A percentile compares a stretch with the other conserved stretches of the same genome.
phyloP scores from a whole-genome alignment of 35 echinoderm and acorn worm species.

The Ophiothrix spiculata region DNA sequence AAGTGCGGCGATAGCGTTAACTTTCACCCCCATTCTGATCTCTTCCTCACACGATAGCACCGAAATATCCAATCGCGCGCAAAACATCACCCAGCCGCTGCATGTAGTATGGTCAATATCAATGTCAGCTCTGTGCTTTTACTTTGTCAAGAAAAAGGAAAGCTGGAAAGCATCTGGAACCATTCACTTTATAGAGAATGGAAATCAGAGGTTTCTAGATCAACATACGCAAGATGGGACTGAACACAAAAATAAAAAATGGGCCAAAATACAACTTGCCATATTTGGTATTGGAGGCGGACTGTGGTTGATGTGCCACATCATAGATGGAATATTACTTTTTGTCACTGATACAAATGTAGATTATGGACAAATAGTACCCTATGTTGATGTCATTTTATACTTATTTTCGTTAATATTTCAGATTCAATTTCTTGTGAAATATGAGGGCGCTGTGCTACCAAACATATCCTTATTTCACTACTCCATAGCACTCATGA shows the following conservation, averaged over 20 bases:
- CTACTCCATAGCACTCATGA: neutral
- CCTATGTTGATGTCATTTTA: neutral
- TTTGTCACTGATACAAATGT: too few relatives aligned
- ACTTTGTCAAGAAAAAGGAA: neutral
- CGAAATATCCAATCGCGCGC: neutral
- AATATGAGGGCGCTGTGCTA: neutral
- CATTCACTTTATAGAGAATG: neutral
- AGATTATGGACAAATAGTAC: neutral
- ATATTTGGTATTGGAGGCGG: neutral
- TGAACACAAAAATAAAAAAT: neutral
- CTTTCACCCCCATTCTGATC: neutral
- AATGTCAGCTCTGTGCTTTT: neutral
- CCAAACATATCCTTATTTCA: neutral
- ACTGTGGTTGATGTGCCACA: neutral
- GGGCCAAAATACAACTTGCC: neutral
- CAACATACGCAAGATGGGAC: neutral
- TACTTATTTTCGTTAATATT: neutral
- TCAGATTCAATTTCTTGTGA: neutral
- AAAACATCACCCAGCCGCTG: neutral
- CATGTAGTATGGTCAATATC: neutral
- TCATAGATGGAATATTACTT: too few relatives aligned
- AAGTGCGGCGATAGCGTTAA: neutral
- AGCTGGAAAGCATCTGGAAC: neutral
- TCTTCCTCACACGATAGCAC: neutral
- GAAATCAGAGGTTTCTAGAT: neutral